Percentiles rank a stretch among this genome's conserved stretches.
These are phyloP conservation scores for Borostomias antarcticus DNA, from an alignment of 2,797 vertebrate species.

Conservation along the genomic window DNA sequence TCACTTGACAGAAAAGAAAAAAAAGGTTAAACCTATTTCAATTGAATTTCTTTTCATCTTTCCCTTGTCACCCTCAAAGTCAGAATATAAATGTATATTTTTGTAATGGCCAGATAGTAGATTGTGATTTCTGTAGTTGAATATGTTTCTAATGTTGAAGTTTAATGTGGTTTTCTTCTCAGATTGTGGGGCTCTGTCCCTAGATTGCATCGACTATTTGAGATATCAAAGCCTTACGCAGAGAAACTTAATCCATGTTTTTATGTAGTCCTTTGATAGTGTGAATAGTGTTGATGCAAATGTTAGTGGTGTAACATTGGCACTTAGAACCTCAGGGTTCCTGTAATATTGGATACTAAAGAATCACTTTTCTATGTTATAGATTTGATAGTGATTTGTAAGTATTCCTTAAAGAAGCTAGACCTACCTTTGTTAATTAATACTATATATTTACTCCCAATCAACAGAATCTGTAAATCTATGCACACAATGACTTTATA, in stretches of 20 bases:
- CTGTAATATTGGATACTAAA: slow-evolving; percentile 62
- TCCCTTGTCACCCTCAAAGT: slow-evolving; percentile 52
- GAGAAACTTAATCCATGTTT: slow-evolving; percentile 52
- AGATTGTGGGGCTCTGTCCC: slow-evolving; percentile 20
- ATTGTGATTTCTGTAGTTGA: slow-evolving; percentile 27
- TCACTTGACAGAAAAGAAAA: background rate
- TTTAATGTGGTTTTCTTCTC: slow-evolving; percentile 38
- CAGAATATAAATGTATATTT: slow-evolving; percentile 67
- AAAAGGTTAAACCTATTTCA: background rate
- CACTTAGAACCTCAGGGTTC: slow-evolving; percentile 61
- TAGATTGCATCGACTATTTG: slow-evolving; percentile 26
- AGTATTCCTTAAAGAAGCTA: slow-evolving; percentile 47
- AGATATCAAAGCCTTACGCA: slow-evolving; percentile 65
- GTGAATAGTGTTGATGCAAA: slow-evolving; percentile 69
- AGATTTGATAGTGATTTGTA: slow-evolving; percentile 32
- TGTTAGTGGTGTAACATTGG: slow-evolving; percentile 62
- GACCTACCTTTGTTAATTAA: slow-evolving; percentile 45
- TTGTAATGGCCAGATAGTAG: slow-evolving; percentile 58
- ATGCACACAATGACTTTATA: slow-evolving; percentile 75
- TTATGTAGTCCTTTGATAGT: slow-evolving; percentile 68
- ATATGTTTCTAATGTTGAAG: slow-evolving; percentile 25
- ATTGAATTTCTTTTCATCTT: slow-evolving; percentile 37
- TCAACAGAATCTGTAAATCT: slow-evolving; percentile 51
- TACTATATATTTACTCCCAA: slow-evolving; percentile 54
- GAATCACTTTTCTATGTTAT: slow-evolving; percentile 58